These are phyloP conservation scores for Ispidina lecontei DNA, from an alignment of 2,797 vertebrate genomes.

Conservation along the genomic window DNA sequence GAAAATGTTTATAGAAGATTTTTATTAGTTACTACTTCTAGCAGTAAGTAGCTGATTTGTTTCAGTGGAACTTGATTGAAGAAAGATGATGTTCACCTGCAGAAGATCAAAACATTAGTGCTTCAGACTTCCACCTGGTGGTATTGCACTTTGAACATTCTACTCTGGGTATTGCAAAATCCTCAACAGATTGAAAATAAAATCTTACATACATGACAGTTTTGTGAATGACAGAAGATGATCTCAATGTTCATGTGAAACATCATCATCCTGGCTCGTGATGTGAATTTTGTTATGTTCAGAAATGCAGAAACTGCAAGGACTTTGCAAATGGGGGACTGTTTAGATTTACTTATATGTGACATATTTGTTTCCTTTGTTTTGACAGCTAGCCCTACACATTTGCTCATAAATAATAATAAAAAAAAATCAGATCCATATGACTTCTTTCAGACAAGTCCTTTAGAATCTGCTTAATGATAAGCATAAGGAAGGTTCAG, in stretches of 20 bases:
- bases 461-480: not conserved
- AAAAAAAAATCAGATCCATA: not conserved
- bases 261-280: not conserved
- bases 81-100: not conserved
- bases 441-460: not conserved
- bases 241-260: not conserved
- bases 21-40: not conserved
- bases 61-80: not conserved
- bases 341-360: not conserved
- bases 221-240: not conserved
- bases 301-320: not conserved
- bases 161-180: not conserved
- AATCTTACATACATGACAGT: not conserved
- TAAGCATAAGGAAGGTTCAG: slow-evolving; percentile 31
- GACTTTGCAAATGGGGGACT: not conserved
- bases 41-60: not conserved
- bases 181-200: not conserved
- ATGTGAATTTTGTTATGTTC: not conserved
- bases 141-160: not conserved
- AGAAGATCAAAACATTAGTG: not conserved
- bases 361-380: slow-evolving; percentile 5
- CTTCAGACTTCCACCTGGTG: not conserved
- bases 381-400: slow-evolving; percentile 31
- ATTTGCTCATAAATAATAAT: not conserved
- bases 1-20: not conserved